Percentiles rank a stretch among this genome's conserved stretches.
Conservation (phyloP, 2,113 vertebrate species). For the Melospiza georgiana region DNA sequence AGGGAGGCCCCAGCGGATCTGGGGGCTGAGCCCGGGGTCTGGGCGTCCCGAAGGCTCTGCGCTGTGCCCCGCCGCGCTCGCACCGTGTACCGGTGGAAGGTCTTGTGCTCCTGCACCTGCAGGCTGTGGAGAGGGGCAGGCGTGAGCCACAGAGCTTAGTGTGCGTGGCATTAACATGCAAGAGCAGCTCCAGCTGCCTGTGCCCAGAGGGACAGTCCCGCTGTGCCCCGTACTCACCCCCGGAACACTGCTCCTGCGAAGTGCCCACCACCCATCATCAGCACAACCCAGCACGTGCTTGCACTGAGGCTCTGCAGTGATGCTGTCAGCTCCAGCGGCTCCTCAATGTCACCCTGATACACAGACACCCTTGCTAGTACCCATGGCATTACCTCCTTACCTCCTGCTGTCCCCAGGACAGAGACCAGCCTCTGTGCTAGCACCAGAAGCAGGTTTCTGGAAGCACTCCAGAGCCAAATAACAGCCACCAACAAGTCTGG, state of each 20-base stretch:
- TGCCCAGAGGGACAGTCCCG: neutral
- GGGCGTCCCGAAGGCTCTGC: slow-evolving; percentile 85
- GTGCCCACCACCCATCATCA: slow-evolving; percentile 95
- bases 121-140: slow-evolving; percentile 64
- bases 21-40: slow-evolving; percentile 76
- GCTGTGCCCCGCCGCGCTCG: slow-evolving; percentile 88
- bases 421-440: neutral
- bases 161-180: fast-evolving
- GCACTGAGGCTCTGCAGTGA: slow-evolving; percentile 74
- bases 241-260: slow-evolving; percentile 92
- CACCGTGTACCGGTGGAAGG: slow-evolving; percentile 95
- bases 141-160: neutral
- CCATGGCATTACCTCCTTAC: neutral
- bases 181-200: neutral
- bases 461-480: neutral
- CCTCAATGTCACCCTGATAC: slow-evolving; percentile 37
- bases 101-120: slow-evolving; percentile 89
- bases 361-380: neutral
- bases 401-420: neutral
- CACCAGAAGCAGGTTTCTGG: neutral
- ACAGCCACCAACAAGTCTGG: neutral
- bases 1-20: slow-evolving; percentile 89
- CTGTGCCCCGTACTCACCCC: slow-evolving; percentile 78
- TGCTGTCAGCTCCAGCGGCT: slow-evolving; percentile 42
- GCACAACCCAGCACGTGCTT: slow-evolving; percentile 78